These are phyloP conservation scores for Lepidocyrtoides sp. DNA, from an alignment of 2,888 invertebrate species.

Conservation along the genomic window DNA sequence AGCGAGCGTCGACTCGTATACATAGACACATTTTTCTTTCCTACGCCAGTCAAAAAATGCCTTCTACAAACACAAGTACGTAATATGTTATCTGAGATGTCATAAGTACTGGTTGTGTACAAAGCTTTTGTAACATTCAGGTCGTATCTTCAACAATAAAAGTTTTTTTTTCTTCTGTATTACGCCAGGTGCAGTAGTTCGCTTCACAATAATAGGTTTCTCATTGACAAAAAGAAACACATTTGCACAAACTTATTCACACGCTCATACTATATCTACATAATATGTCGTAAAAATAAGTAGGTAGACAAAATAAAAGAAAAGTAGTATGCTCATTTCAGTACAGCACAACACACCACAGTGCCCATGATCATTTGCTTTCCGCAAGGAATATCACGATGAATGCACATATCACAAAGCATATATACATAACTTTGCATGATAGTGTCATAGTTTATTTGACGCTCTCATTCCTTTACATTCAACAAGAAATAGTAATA, in stretches of 20 bases:
- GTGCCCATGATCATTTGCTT: neutral
- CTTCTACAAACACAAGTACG: neutral
- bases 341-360: too few relatives aligned
- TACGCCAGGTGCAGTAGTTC: neutral
- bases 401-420: too few relatives aligned
- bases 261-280: neutral
- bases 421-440: neutral
- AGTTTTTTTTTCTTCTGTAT: neutral
- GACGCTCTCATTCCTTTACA: neutral
- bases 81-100: conserved; percentile 19
- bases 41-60: neutral
- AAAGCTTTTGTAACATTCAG: conserved; percentile 13
- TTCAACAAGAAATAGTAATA: conserved; percentile 23
- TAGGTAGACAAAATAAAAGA: too few relatives aligned
- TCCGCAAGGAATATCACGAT: too few relatives aligned
- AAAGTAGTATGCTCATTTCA: too few relatives aligned
- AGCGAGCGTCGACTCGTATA: too few relatives aligned
- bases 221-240: conserved; percentile 19
- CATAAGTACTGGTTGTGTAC: neutral
- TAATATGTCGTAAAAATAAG: too few relatives aligned
- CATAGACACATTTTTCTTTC: neutral
- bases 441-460: conserved; percentile 26
- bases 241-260: neutral
- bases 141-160: neutral
- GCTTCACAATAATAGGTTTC: neutral